A percentile compares a stretch with the other conserved stretches of the same genome.
Conservation (phyloP, 2,797 vertebrate species). For the Lycodopsis pacificus region DNA sequence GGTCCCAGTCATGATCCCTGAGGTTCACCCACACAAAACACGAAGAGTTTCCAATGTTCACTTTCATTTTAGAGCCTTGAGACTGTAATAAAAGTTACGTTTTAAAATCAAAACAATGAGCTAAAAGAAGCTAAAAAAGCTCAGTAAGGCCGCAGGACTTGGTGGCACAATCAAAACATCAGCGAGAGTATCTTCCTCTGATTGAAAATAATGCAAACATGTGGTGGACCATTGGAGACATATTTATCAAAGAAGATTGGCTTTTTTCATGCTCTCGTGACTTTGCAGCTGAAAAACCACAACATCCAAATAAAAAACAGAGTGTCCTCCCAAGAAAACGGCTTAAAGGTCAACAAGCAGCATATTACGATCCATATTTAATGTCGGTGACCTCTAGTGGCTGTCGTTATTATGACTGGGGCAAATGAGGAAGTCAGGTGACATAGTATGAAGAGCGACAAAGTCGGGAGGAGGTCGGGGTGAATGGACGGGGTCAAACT, state of each 20-base stretch:
- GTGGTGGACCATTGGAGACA: neutral
- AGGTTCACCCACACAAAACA: slow-evolving; percentile 3
- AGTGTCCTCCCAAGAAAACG: no score
- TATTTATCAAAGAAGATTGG: neutral
- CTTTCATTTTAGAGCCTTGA: no score
- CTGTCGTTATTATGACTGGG: neutral
- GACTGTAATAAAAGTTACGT: neutral
- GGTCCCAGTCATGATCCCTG: slow-evolving; percentile 32
- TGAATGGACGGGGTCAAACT: neutral
- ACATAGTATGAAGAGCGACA: neutral
- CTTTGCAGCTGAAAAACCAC: neutral
- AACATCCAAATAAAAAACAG: neutral
- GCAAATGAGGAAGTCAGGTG: neutral
- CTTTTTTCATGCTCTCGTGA: neutral
- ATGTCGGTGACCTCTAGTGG: neutral
- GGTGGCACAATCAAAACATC: neutral
- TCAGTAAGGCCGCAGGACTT: neutral
- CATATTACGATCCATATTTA: neutral
- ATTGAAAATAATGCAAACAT: neutral
- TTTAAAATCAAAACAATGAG: neutral
- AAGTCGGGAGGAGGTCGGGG: neutral
- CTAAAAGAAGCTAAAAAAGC: neutral
- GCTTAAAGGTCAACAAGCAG: neutral
- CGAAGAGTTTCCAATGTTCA: neutral
- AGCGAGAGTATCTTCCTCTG: neutral